A percentile compares a stretch with the other conserved stretches of the same genome.
phyloP scores from a whole-genome alignment of 2,113 vertebrate genomes.

The Raja brachyura region DNA sequence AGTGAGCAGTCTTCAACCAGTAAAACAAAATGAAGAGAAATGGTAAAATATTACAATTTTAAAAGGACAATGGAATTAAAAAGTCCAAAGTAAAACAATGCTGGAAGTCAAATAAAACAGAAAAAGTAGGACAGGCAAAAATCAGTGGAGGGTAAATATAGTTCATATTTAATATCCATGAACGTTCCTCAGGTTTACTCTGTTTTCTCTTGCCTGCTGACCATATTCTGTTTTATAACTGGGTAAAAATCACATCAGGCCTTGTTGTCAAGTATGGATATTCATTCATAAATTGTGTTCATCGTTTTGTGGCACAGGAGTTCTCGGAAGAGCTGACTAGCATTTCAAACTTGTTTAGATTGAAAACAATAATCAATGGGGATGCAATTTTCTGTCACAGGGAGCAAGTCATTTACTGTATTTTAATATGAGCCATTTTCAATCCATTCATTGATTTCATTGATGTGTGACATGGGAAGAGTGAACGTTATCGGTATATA shows the following conservation, averaged over 20 bases:
- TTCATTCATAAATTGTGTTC: background rate
- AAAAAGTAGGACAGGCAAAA: too few relatives aligned
- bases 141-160: too few relatives aligned
- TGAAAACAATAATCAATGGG: background rate
- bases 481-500: too few relatives aligned
- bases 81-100: too few relatives aligned
- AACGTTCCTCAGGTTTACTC: too few relatives aligned
- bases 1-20: slow-evolving; percentile 13
- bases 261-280: background rate
- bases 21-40: slow-evolving; percentile 11
- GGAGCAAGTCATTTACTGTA: background rate
- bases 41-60: background rate
- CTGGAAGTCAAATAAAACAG: too few relatives aligned
- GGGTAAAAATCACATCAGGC: background rate
- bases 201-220: too few relatives aligned
- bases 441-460: background rate
- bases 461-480: too few relatives aligned
- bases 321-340: background rate
- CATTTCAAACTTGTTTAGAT: background rate
- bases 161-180: too few relatives aligned
- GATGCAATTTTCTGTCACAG: background rate
- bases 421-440: background rate
- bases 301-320: background rate
- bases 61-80: background rate
- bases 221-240: too few relatives aligned